Conservation (phyloP, 2,797 vertebrate species). For the Chromis chromis region DNA sequence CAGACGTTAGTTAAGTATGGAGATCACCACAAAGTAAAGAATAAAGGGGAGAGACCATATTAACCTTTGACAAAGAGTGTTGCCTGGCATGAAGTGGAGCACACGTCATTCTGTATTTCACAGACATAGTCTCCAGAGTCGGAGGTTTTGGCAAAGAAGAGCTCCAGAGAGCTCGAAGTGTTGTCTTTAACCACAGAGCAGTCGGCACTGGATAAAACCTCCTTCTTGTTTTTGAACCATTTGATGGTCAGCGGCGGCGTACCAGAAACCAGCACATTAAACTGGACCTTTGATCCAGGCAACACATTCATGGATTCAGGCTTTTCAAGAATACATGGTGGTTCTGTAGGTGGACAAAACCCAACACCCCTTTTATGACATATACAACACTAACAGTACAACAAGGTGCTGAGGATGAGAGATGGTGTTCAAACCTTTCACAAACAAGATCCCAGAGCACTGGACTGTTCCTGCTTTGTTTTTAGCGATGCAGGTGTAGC, state of each 20-base stretch:
- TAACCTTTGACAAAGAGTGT: slow-evolving; percentile 95
- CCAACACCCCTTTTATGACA: slow-evolving; percentile 6
- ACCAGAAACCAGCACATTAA: slow-evolving; percentile 88
- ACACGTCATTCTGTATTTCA: slow-evolving; percentile 93
- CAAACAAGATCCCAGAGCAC: slow-evolving; percentile 87
- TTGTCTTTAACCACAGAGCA: slow-evolving; percentile 89
- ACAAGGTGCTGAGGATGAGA: not conserved
- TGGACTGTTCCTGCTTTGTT: slow-evolving; percentile 90
- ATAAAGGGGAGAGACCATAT: slow-evolving; percentile 81
- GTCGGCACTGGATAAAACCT: slow-evolving; percentile 86
- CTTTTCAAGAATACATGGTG: slow-evolving; percentile 89
- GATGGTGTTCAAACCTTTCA: slow-evolving; percentile 89
- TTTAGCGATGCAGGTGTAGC: slow-evolving; percentile 89
- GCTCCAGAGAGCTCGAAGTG: slow-evolving; percentile 88
- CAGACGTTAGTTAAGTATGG: not conserved
- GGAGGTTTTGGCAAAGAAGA: slow-evolving; percentile 88
- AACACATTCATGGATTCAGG: slow-evolving; percentile 88
- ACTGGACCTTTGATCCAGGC: slow-evolving; percentile 87
- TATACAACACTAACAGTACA: too few relatives aligned
- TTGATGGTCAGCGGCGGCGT: slow-evolving; percentile 89
- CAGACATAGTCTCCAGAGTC: slow-evolving; percentile 92
- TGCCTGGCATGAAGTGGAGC: slow-evolving; percentile 87
- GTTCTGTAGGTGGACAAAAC: slow-evolving; percentile 83
- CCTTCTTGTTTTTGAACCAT: slow-evolving; percentile 93
- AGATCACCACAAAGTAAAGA: not conserved